Base-by-base conservation (phyloP, 2,797 vertebrate genomes). In the Helostoma temminkii region DNA sequence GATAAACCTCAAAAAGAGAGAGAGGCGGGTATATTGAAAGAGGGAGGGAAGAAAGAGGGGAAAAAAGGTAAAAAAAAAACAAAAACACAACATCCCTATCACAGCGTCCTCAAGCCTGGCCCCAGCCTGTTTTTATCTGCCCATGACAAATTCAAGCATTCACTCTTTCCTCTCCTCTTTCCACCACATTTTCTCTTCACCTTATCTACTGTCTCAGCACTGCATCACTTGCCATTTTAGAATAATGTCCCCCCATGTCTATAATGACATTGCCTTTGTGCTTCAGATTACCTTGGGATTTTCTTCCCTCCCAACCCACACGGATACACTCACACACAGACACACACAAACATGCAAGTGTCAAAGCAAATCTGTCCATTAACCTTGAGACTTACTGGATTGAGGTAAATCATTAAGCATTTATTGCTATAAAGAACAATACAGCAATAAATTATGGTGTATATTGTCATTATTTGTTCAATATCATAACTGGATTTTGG, bases 121-220 rank as follows among this genome's bases (percentile, higher is more conserved):
- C 73, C 54, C 50, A 62, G 82, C 69, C 89, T 90, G 90, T 90
- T 93, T 93, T 94, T 93, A 94, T 94, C 93, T 90, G 80, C 74
- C 92, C 82, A 37, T 94, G 94, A 94, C 93, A 92, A 94, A 95
- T 94, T 92, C 91, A 89, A 91, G 93, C 83, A 63, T 82, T 91
- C 89, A 89, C 86, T 90, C 90, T 86, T 80, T 92, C 79, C 81
- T 85, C 74, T 88, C 67, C 74, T 88, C 88, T 87, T 84, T 75
- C 81, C 89, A 89, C 82, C 84, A 88, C 91, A 87, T 94, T 93
- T 92, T 93, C 90, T 89, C 87, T 81, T 89, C 87, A 82, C 92
- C 93, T 95, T 94, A 95, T 95, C 93, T 93, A 85, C 91, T 90
- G 91, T 93, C 91, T 93, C 85, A 89, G 88, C 82, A 89, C 89